Percentiles rank a stretch among this genome's conserved stretches.
Evolutionary conservation across 2,797 vertebrate genomes (phyloP).

Genomic region (Takifugu rubripes): DNA sequence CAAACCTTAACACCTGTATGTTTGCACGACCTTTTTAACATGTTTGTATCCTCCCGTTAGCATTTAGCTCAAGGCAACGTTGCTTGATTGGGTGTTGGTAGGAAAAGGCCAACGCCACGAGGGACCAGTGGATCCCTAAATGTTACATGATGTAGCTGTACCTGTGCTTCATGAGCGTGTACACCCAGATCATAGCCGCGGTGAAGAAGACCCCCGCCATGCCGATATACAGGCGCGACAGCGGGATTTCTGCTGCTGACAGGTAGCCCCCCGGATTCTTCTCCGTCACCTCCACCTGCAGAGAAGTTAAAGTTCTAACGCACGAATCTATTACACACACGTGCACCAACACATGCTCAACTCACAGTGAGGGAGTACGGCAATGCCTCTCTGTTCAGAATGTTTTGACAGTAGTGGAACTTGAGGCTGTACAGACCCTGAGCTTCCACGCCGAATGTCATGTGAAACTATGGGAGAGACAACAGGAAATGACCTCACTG

Average conservation of each 20-base stretch:
- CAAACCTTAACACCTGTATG: too few relatives aligned
- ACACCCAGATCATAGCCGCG: conserved; percentile 79
- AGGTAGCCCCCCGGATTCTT: conserved; percentile 76
- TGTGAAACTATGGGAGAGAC: conserved; percentile 67
- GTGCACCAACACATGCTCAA: conserved; percentile 16
- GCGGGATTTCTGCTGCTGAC: conserved; percentile 80
- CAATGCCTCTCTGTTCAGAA: background rate
- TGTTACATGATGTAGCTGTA: conserved; percentile 33
- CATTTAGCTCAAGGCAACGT: too few relatives aligned
- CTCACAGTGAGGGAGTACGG: conserved; percentile 76
- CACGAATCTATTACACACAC: background rate
- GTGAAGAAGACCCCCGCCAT: conserved; percentile 82
- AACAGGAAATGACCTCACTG: background rate
- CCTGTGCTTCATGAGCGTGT: conserved; percentile 82
- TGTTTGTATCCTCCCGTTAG: too few relatives aligned
- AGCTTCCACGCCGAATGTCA: conserved; percentile 60
- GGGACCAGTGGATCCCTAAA: too few relatives aligned
- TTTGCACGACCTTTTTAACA: too few relatives aligned
- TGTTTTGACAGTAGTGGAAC: conserved; percentile 79
- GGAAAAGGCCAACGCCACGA: background rate
- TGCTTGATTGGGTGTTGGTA: too few relatives aligned
- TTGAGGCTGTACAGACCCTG: conserved; percentile 82
- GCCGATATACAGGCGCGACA: conserved; percentile 81
- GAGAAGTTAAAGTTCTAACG: background rate
- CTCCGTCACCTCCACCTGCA: conserved; percentile 78